Conservation (phyloP, 2,888 invertebrate genomes). For the Eulithis prunata region DNA sequence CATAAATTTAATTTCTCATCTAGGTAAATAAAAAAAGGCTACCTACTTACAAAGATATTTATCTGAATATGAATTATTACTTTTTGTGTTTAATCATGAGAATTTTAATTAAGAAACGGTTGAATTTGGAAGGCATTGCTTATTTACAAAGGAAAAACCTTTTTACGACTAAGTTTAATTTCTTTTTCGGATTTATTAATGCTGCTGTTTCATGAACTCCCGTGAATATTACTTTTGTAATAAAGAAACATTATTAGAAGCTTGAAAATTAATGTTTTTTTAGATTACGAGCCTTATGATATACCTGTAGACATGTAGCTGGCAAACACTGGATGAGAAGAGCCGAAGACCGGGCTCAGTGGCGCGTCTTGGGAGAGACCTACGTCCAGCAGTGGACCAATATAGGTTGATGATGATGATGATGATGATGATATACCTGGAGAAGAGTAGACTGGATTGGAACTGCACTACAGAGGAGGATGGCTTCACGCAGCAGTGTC, state of each 20-base stretch:
- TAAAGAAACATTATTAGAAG: not conserved
- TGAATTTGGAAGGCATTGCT: conserved; percentile 2
- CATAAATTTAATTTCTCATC: too few relatives aligned
- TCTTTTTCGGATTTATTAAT: not conserved
- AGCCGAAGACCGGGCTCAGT: too few relatives aligned
- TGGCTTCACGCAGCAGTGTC: conserved; percentile 27
- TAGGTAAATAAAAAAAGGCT: too few relatives aligned
- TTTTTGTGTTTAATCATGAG: conserved; percentile 2
- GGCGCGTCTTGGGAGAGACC: too few relatives aligned
- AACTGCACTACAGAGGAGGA: conserved; percentile 41
- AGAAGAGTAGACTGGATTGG: conserved; percentile 41
- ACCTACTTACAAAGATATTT: not conserved
- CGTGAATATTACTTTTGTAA: not conserved
- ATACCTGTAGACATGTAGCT: conserved; percentile 41
- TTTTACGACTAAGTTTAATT: conserved; percentile 2
- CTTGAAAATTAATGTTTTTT: conserved; percentile 2
- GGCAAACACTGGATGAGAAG: too few relatives aligned
- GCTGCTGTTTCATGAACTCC: not conserved
- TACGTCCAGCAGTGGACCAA: too few relatives aligned
- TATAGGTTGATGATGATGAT: too few relatives aligned
- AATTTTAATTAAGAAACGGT: conserved; percentile 8
- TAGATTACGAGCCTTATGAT: conserved; percentile 44
- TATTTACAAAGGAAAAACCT: conserved; percentile 4
- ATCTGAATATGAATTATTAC: not conserved
- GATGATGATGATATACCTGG: conserved; percentile 43